phyloP scores from a whole-genome alignment of 2,888 invertebrate species.

The Agonopterix subpropinquella region DNA sequence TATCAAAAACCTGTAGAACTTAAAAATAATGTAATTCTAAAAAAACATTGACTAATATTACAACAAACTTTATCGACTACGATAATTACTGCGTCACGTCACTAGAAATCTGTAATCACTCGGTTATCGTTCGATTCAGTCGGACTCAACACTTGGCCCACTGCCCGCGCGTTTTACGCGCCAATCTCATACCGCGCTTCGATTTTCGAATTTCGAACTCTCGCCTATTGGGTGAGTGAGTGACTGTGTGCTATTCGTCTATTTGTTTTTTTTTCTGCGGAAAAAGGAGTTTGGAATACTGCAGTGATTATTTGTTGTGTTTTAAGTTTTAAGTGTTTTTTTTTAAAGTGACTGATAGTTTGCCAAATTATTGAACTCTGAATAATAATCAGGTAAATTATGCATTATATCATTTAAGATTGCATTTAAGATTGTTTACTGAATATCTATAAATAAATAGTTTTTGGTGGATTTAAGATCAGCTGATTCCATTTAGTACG shows the following conservation, averaged over 20 bases:
- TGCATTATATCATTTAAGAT: no score
- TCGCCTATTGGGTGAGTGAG: slow-evolving; percentile 5
- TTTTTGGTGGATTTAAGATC: no score
- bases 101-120: slow-evolving; percentile 41
- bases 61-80: slow-evolving; percentile 23
- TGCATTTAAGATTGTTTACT: no score
- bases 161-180: slow-evolving; percentile 22
- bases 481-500: no score
- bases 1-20: no score
- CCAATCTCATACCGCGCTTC: slow-evolving; percentile 22
- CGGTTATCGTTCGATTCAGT: slow-evolving; percentile 48
- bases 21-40: no score
- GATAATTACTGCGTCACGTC: slow-evolving; percentile 31
- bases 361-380: no score
- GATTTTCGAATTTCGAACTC: slow-evolving; percentile 17
- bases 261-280: not conserved
- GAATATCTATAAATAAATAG: no score
- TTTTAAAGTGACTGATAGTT: not conserved
- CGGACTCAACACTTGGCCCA: slow-evolving; percentile 18
- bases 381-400: no score
- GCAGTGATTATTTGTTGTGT: not conserved
- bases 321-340: not conserved
- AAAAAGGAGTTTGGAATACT: not conserved
- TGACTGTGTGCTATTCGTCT: no score
- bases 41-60: no score